Percentiles rank a stretch among this genome's conserved stretches.
phyloP scores from a whole-genome alignment of 2,797 vertebrate genomes.

The Botia kubotai region DNA sequence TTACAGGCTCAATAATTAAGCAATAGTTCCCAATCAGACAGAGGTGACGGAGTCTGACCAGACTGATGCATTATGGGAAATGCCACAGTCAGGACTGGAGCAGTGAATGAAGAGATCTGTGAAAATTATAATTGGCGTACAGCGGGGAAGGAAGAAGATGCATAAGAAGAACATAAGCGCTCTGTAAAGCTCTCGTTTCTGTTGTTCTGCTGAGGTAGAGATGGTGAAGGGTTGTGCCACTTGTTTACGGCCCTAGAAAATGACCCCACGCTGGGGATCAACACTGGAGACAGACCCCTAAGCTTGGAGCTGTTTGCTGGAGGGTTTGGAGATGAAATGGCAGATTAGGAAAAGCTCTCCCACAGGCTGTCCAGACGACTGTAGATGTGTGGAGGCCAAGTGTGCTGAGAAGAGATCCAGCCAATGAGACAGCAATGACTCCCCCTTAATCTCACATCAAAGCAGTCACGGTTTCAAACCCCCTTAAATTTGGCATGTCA shows the following conservation, averaged over 20 bases:
- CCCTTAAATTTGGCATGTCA: no score
- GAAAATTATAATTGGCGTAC: conserved; percentile 45
- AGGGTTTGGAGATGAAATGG: conserved; percentile 34
- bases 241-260: conserved; percentile 22
- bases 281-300: conserved; percentile 33
- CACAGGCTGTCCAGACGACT: conserved; percentile 18
- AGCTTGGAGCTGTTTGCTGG: conserved; percentile 17
- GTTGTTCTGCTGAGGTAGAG: conserved; percentile 13
- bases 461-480: no score
- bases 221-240: conserved; percentile 9
- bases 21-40: conserved; percentile 60
- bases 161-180: not conserved
- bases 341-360: conserved; percentile 40
- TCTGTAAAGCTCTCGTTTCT: conserved; percentile 29
- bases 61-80: conserved; percentile 50
- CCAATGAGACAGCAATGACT: not conserved
- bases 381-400: conserved; percentile 1
- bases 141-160: no score
- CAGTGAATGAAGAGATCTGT: conserved; percentile 47
- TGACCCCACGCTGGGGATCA: conserved; percentile 12
- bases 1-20: conserved; percentile 58
- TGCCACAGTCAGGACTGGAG: conserved; percentile 25
- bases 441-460: not conserved
- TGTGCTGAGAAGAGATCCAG: not conserved
- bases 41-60: conserved; percentile 47